These are phyloP conservation scores for Bubo blakistoni DNA, from an alignment of 2,113 vertebrate species.

Conservation along the genomic window DNA sequence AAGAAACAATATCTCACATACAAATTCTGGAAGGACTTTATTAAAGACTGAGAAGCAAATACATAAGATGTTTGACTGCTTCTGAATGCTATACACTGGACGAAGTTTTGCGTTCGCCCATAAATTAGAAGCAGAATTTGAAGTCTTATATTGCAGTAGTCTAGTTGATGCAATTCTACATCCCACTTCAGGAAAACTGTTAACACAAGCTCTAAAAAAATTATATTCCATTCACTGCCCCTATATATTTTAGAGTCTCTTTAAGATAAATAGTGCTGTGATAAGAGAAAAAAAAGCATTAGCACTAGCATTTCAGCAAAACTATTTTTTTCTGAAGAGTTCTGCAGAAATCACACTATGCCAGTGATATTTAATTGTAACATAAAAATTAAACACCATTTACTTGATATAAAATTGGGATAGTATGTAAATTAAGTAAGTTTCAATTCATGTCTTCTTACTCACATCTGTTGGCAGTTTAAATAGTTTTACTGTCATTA, in stretches of 20 bases:
- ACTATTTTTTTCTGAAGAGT: conserved; percentile 68
- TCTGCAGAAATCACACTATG: conserved; percentile 66
- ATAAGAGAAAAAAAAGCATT: conserved; percentile 39
- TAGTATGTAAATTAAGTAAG: conserved; percentile 84
- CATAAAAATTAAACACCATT: conserved; percentile 83
- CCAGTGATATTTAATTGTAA: conserved; percentile 78
- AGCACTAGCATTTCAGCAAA: conserved; percentile 47
- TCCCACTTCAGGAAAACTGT: neutral
- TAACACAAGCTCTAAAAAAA: neutral
- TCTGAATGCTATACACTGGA: neutral
- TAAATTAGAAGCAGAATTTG: neutral
- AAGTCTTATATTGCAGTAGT: neutral
- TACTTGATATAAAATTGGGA: conserved; percentile 76
- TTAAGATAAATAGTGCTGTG: conserved; percentile 65
- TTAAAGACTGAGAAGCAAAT: neutral
- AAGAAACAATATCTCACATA: neutral
- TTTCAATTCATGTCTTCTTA: conserved; percentile 82
- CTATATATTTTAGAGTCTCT: conserved; percentile 39
- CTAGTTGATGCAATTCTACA: neutral
- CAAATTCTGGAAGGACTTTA: neutral
- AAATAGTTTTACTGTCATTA: conserved; percentile 87
- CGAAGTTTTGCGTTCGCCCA: neutral
- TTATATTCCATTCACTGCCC: neutral
- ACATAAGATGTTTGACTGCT: neutral
- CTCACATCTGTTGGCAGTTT: conserved; percentile 86